Evolutionary conservation across 2,888 invertebrate genomes (phyloP), one percentile per base, ranked within the genome.

Genomic region (Hermaeophaga mercurialis): DNA sequence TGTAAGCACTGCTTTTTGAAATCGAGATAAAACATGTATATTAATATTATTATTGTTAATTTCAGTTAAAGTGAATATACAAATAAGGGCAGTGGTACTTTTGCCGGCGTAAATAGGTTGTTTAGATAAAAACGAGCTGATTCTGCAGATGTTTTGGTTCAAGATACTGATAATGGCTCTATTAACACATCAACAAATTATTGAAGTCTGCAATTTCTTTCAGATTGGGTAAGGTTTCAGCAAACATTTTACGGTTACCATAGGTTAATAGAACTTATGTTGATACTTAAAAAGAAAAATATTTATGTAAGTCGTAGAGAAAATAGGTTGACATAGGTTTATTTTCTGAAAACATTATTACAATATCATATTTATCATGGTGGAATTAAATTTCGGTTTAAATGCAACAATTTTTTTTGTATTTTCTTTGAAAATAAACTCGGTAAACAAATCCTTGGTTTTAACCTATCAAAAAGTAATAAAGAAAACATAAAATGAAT

Each of bases 191-290:
- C 17, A 26, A 7, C 8, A 17, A 34, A 47, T 34, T 34, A 47
- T 18, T 36, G 19, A n/a, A 14, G 50, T 33, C 19, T 50, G 31
- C 50, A 49, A 31, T 49, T 49, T 39, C 15, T 49, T 49, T 31
- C 9, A 41, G 12, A 41, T 50, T 50, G 33, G 22, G 50, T 36
- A 41, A 50, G 50, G 41, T 15, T 49, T 49, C 15, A 49, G 22
- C 19, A 39, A 49, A 38, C 17, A 41, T 31, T 50, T 43, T 50
- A 24, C 9, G 39, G 39, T 49, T 49, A 49, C 49, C 39, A 26
- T 41, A 50, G 50, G 50, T 50, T 52, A 43, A 26, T 44, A 34
- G 14, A 22, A 24, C 34, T 52, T 26, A 9, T 22, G 48, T 49
- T 28, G 24, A 24, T 39, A 12, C 24, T 43, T 43, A 43, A 9